Base-by-base conservation (phyloP, 2,797 vertebrate species). In the Euthynnus affinis region DNA sequence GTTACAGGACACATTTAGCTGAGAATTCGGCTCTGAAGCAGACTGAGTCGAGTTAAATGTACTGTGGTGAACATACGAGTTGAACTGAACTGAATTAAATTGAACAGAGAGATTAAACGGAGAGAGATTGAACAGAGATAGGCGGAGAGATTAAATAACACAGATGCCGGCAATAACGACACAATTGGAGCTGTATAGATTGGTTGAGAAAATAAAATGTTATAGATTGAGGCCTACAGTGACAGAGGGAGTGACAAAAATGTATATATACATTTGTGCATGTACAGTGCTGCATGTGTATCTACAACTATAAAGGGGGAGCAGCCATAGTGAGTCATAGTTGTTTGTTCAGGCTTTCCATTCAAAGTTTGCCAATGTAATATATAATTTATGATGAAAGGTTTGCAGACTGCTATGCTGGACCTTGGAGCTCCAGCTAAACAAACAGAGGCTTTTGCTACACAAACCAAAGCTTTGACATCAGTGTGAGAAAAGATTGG, bases 381-480 rank as follows among this genome's bases (percentile, higher is more conserved):
- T 92, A 63, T 87, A 91, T 90, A 89, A 91, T 90, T 91, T 86
- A 92, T 92, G 71, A 87, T 89, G 81, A 91, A 90, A 91, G 81
- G 81, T 89, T 88, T 88, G 72, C 75, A 76, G 74, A 74, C 71
- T 88, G 70, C 62, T 81, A 67, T 81, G 86, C 84, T 81, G 56
- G 74, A 80, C 69, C 72, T 57, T 17, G 48, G 25, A 84, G 68
- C 67, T 61, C 17, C 6, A 3, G 74, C 63, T 71, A 48, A 44
- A 74, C 63, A 77, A 64, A 79, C 67, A 44, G 70, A 55, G 78
- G 71, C 63, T 55, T 85, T 86, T 77, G 74, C 63, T 71, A 52
- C 48, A 72, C 63, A 78, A 64, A 79, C 67, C 48, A 72, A 55
- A 80, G 71, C 61, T 52, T 85, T 86, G 75, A 73, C 62, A 75